A percentile compares a stretch with the other conserved stretches of the same genome.
Evolutionary conservation across 2,888 invertebrate species (phyloP).

Genomic region (Macrophya alboannulata): DNA sequence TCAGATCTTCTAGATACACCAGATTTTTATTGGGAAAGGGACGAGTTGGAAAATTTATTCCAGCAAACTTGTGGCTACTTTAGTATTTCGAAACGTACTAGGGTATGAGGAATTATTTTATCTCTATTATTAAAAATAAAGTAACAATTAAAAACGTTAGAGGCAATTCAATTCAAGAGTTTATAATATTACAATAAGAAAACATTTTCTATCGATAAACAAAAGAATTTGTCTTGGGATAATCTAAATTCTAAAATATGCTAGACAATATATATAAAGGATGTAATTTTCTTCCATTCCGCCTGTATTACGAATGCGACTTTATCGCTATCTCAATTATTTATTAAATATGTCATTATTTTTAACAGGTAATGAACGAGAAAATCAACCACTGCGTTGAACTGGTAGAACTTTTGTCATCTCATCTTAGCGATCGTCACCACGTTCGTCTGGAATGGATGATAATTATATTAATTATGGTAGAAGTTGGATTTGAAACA

Average conservation of each 20-base stretch:
- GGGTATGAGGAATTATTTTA: slow-evolving; percentile 80
- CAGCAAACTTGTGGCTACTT: slow-evolving; percentile 92
- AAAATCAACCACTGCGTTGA: slow-evolving; percentile 97
- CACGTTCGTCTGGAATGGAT: slow-evolving; percentile 98
- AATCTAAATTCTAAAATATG: neutral
- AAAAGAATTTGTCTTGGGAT: neutral
- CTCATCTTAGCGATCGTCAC: slow-evolving; percentile 95
- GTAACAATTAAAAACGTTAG: neutral
- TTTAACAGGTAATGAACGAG: slow-evolving; percentile 93
- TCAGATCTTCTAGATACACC: slow-evolving; percentile 97
- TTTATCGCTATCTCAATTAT: slow-evolving; percentile 5
- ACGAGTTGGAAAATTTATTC: slow-evolving; percentile 93
- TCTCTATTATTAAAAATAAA: neutral
- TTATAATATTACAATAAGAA: neutral
- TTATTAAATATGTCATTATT: slow-evolving; percentile 36
- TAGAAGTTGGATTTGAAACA: slow-evolving; percentile 94
- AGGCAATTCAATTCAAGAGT: neutral
- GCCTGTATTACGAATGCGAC: neutral
- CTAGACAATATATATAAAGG: neutral
- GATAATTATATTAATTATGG: slow-evolving; percentile 97
- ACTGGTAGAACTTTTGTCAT: slow-evolving; percentile 92
- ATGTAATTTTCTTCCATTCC: neutral
- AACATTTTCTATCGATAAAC: neutral
- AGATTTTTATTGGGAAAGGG: slow-evolving; percentile 99
- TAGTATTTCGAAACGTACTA: slow-evolving; percentile 91